Percentiles rank a stretch among this genome's conserved stretches.
Conservation (phyloP, 1,140 invertebrate species). For the Sarcophaga peregrina region DNA sequence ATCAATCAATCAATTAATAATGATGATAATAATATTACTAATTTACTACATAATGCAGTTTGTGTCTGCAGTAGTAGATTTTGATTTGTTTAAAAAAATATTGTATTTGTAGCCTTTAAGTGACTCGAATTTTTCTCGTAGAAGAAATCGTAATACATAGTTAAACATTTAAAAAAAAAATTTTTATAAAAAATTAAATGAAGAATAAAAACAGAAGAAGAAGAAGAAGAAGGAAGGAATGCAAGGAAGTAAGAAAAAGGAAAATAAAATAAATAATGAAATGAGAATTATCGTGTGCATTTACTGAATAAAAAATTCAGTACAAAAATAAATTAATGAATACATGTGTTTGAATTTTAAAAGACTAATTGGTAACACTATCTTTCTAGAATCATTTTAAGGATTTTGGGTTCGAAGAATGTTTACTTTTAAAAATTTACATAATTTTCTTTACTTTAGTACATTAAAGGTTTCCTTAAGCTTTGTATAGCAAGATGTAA, state of each 20-base stretch:
- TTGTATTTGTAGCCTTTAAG: constrained; percentile 32
- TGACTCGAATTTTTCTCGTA: constrained; percentile 35
- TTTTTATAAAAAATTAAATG: constrained; percentile 45
- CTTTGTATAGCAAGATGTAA: too few relatives aligned
- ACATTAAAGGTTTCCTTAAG: too few relatives aligned
- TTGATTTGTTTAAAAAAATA: constrained; percentile 2
- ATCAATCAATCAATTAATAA: too few relatives aligned
- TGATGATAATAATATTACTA: not conserved
- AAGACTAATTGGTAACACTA: too few relatives aligned
- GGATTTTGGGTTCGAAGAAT: too few relatives aligned
- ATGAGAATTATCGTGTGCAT: constrained; percentile 52
- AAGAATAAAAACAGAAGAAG: not conserved
- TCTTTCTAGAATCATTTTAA: too few relatives aligned
- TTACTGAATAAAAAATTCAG: constrained; percentile 66
- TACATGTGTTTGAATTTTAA: not conserved
- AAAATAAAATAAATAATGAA: too few relatives aligned
- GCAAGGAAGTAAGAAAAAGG: too few relatives aligned
- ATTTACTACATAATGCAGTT: not conserved
- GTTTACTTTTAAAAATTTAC: too few relatives aligned
- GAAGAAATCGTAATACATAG: constrained; percentile 19
- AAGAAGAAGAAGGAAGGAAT: not conserved
- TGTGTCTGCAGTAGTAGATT: not conserved
- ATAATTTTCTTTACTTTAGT: too few relatives aligned
- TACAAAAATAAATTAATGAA: constrained; percentile 55
- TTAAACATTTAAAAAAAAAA: constrained; percentile 52